Conservation (phyloP, 1,140 invertebrate genomes). For the Cataglyphis hispanica region DNA sequence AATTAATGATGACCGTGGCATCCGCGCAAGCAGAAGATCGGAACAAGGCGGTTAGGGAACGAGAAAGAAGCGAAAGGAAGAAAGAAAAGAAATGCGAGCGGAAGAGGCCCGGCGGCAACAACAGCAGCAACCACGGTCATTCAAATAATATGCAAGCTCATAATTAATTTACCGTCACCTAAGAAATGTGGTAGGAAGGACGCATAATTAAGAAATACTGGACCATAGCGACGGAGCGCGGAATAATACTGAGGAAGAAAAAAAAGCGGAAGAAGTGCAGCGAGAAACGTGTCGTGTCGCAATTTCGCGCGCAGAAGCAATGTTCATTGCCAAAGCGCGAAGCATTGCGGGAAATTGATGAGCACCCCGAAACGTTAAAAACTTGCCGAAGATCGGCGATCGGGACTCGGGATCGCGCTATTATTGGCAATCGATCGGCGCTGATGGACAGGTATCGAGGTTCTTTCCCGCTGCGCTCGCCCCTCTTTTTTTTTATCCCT, state of each 20-base stretch:
- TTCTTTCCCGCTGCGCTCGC: slow-evolving; percentile 70
- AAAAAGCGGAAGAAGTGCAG: slow-evolving; percentile 3
- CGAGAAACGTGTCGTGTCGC: slow-evolving; percentile 29
- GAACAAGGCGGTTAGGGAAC: not conserved
- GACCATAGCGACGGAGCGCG: not conserved
- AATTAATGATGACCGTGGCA: slow-evolving; percentile 77
- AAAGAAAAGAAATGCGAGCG: slow-evolving; percentile 46
- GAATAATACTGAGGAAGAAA: not conserved
- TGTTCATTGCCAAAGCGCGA: slow-evolving; percentile 23
- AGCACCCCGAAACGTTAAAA: slow-evolving; percentile 69
- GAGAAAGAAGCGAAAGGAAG: slow-evolving; percentile 15
- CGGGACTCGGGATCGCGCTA: slow-evolving; percentile 58
- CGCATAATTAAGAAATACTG: slow-evolving; percentile 77
- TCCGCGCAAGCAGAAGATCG: slow-evolving; percentile 56
- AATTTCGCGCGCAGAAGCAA: slow-evolving; percentile 36
- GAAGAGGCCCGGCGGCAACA: slow-evolving; percentile 35
- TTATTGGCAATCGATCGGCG: slow-evolving; percentile 75
- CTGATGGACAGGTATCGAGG: slow-evolving; percentile 77
- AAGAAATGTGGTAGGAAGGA: slow-evolving; percentile 59
- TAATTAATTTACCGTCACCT: slow-evolving; percentile 78
- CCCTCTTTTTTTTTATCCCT: slow-evolving; percentile 50
- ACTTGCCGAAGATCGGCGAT: slow-evolving; percentile 60
- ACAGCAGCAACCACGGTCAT: slow-evolving; percentile 43
- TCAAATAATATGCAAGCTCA: slow-evolving; percentile 80
- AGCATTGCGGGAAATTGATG: slow-evolving; percentile 55